Conservation (phyloP, 2,113 vertebrate genomes). For the Sclerurus mexicanus region DNA sequence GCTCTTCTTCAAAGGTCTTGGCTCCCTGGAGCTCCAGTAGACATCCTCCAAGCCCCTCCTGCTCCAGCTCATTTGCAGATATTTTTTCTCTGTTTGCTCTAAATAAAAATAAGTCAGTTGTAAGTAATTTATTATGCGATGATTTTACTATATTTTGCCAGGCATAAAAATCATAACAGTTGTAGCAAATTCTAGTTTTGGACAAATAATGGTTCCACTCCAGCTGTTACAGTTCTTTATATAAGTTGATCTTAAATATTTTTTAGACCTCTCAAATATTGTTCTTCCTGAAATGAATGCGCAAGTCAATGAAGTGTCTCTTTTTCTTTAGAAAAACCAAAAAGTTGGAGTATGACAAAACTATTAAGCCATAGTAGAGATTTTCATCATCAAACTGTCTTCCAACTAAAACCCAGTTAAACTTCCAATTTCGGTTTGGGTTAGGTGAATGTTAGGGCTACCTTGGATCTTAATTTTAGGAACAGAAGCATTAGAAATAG, state of each 20-base stretch:
- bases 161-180: neutral
- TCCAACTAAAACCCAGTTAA: neutral
- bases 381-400: neutral
- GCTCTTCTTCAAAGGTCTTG: neutral
- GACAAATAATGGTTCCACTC: neutral
- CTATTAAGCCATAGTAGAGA: neutral
- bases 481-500: neutral
- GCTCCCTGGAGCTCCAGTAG: neutral
- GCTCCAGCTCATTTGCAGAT: neutral
- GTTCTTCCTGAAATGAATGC: neutral
- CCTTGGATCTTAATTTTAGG: neutral
- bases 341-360: neutral
- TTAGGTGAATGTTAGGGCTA: neutral
- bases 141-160: conserved; percentile 35
- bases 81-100: neutral
- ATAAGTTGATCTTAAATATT: neutral
- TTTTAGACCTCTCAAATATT: neutral
- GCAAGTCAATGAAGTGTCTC: neutral
- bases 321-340: neutral
- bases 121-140: conserved; percentile 36
- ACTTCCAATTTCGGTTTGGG: neutral
- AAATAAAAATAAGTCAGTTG: conserved; percentile 51
- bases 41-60: neutral
- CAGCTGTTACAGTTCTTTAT: conserved; percentile 2
- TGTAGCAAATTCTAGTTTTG: conserved; percentile 2